Percentiles rank a stretch among this genome's conserved stretches.
These are phyloP conservation scores for Heliconius charithonia DNA, from an alignment of 2,888 invertebrate species.

Conservation along the genomic window DNA sequence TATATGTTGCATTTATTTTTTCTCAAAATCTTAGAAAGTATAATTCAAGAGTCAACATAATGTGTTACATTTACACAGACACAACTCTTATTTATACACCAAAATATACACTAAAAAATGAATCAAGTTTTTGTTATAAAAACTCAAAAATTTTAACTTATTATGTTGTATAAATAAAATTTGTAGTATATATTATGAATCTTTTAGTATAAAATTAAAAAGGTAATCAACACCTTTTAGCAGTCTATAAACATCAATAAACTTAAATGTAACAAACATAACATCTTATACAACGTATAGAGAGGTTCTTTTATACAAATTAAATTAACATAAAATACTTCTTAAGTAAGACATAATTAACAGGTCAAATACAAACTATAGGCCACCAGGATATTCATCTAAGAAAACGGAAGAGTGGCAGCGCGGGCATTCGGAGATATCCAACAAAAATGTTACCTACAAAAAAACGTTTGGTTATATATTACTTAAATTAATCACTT, in stretches of 20 bases:
- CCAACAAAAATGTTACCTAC: conserved; percentile 79
- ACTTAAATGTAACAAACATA: conserved; percentile 29
- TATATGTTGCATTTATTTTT: conserved; percentile 44
- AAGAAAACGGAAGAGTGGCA: conserved; percentile 73
- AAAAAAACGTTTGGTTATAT: conserved; percentile 49
- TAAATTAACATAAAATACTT: conserved; percentile 11
- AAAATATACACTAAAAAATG: conserved; percentile 17
- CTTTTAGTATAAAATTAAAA: conserved; percentile 11
- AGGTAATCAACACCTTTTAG: conserved; percentile 4
- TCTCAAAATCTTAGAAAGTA: not conserved
- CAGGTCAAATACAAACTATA: conserved; percentile 29
- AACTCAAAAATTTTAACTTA: conserved; percentile 30
- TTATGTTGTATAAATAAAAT: conserved; percentile 21
- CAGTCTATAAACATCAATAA: not conserved
- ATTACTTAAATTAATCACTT: not conserved
- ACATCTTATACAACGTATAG: conserved; percentile 16
- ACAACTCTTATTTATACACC: conserved; percentile 18
- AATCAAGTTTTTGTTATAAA: conserved; percentile 41
- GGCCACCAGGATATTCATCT: conserved; percentile 64
- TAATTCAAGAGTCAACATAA: conserved; percentile 6
- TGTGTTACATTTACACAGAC: conserved; percentile 1
- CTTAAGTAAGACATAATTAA: conserved; percentile 1
- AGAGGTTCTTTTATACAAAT: not conserved
- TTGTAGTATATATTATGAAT: not conserved
- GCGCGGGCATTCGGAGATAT: conserved; percentile 77